Evolutionary conservation across 2,797 vertebrate genomes (phyloP), one percentile per base, ranked within the genome.

Genomic region (Clamator glandarius): DNA sequence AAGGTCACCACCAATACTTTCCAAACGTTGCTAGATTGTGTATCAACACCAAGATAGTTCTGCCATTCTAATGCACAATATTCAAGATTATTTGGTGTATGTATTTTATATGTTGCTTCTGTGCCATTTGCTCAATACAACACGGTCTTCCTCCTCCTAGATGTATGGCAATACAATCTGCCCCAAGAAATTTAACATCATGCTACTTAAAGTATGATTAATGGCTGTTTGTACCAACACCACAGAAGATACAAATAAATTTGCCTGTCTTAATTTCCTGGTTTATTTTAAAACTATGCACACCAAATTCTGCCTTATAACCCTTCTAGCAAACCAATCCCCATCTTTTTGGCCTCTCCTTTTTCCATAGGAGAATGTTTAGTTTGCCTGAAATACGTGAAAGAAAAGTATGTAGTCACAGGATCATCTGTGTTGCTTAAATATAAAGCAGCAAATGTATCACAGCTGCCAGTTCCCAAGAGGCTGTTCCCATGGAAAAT

Each of bases 401-500:
- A 84, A 61, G 14, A 85, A 51, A 75, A 74, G 19, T 20, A 67
- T 5, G 25, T 13, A 29, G 57, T 42, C 57, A 87, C 25, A 54
- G 46, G 24, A 68, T 42, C 48, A 87, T 64, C 29, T 29, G 29
- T 42, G 39, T 23, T 62, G 48, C 39, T 85, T 44, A 70, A 78
- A 79, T 15, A 11, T 8, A 92, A 79, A 70, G 83, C 50, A 91
- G 73, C 33, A 87, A 81, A 39, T 8, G 6, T 54, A 67, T n/a
- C 35, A 89, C 63, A 82, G 74, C 72, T 68, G 52, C 72, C 86
- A 89, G 72, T 64, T 92, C 61, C 88, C 72, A 84, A 92, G 67
- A 93, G 52, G 76, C 52, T 8, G 86, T 82, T 92, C 90, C 93
- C 81, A 96, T 68, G 42, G 78, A 93, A 88, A 94, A 28, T 46